Evolutionary conservation across 2,888 invertebrate species (phyloP).

Genomic region (Tholera decimalis): DNA sequence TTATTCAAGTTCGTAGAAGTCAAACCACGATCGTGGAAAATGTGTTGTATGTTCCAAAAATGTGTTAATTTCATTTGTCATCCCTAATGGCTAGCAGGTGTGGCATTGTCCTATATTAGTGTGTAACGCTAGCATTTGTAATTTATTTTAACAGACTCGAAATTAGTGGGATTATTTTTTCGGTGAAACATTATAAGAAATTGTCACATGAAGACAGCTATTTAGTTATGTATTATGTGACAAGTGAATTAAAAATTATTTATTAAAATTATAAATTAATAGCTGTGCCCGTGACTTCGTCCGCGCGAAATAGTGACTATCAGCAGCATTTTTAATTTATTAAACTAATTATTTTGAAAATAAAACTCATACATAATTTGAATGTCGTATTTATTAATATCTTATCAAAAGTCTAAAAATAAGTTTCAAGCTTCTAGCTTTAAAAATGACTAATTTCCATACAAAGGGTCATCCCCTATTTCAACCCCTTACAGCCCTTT

Average conservation of each 20-base stretch:
- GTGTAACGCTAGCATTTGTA: slow-evolving; percentile 30
- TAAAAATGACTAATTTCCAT: too few species aligned
- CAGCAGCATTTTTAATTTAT: too few species aligned
- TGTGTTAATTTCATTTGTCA: slow-evolving; percentile 59
- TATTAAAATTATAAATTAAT: too few species aligned
- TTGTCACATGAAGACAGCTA: slow-evolving; percentile 20
- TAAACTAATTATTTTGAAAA: too few species aligned
- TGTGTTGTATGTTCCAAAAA: slow-evolving; percentile 25
- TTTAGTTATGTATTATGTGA: background rate
- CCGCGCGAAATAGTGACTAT: too few species aligned
- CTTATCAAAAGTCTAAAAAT: too few species aligned
- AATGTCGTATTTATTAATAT: too few species aligned
- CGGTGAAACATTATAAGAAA: slow-evolving; percentile 30
- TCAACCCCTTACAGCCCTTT: too few species aligned
- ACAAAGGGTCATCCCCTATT: too few species aligned
- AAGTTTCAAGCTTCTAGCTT: too few species aligned
- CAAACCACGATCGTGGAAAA: slow-evolving; percentile 26
- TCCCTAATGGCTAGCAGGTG: slow-evolving; percentile 46
- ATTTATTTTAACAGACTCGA: slow-evolving; percentile 50
- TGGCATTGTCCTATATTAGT: slow-evolving; percentile 45
- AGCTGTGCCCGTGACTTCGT: too few species aligned
- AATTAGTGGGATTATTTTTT: slow-evolving; percentile 47
- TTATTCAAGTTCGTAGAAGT: slow-evolving; percentile 19
- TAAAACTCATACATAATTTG: too few species aligned
- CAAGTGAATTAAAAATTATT: background rate